These are phyloP conservation scores for Synanthedon formicaeformis DNA, from an alignment of 2,888 invertebrate genomes.

Conservation along the genomic window DNA sequence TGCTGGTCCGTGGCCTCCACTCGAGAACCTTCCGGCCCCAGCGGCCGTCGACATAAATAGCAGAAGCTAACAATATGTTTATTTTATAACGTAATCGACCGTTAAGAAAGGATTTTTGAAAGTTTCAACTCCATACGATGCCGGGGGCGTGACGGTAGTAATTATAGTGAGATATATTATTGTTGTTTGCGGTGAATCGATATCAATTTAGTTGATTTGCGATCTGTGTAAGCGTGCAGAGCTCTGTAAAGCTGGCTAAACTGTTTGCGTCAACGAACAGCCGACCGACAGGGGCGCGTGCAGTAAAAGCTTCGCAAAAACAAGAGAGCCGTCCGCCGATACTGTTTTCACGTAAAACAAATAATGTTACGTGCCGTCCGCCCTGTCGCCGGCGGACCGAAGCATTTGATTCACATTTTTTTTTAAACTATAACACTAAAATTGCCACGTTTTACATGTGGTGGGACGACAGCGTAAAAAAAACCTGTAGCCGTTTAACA, in stretches of 20 bases:
- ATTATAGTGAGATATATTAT: too few relatives aligned
- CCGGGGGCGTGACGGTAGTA: too few relatives aligned
- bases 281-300: constrained; percentile 15
- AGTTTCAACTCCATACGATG: too few relatives aligned
- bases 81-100: too few relatives aligned
- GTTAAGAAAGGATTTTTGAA: too few relatives aligned
- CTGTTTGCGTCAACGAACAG: constrained; percentile 40
- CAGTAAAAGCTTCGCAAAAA: constrained; percentile 46
- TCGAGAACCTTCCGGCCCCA: too few relatives aligned
- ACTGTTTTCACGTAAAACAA: constrained; percentile 52
- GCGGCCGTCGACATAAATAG: too few relatives aligned
- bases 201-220: neutral
- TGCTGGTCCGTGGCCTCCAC: too few relatives aligned
- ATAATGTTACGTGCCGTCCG: constrained; percentile 50
- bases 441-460: constrained; percentile 14
- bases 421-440: constrained; percentile 23
- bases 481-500: constrained; percentile 8
- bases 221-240: neutral
- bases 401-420: constrained; percentile 25
- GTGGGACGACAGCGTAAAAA: neutral
- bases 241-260: constrained; percentile 37
- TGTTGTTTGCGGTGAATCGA: neutral
- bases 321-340: constrained; percentile 12
- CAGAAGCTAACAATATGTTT: too few relatives aligned
- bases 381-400: constrained; percentile 26